A percentile compares a stretch with the other conserved stretches of the same genome.
Conservation (phyloP, 37 sponge, comb jelly and placozoan species). For the Cladorhizidae sp. region DNA sequence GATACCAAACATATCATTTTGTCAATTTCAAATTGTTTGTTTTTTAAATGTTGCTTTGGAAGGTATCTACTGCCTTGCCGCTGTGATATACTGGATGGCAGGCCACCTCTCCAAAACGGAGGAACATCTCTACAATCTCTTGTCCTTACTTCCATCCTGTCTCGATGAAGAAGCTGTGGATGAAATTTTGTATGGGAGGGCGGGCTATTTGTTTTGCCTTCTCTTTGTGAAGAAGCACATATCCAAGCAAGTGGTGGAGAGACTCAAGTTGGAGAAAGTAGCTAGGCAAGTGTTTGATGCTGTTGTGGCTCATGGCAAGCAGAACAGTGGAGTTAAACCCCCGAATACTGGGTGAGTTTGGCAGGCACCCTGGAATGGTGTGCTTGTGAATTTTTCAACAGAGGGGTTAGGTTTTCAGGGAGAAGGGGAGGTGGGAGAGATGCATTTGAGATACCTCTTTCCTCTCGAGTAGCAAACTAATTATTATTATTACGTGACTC, state of each 20-base stretch:
- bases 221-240: constrained; percentile 52
- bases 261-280: background rate
- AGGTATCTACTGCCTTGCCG: constrained; percentile 36
- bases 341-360: background rate
- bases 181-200: constrained; percentile 71
- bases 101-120: constrained; percentile 23
- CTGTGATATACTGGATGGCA: constrained; percentile 18
- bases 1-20: too few species aligned
- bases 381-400: too few species aligned
- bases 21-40: too few species aligned
- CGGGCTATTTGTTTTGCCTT: constrained; percentile 66
- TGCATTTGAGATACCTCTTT: too few species aligned
- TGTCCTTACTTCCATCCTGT: constrained; percentile 4
- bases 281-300: constrained; percentile 47
- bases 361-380: too few species aligned
- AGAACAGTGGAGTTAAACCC: constrained; percentile 8
- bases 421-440: too few species aligned
- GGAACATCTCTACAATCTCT: constrained; percentile 3
- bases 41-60: background rate
- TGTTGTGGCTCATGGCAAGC: constrained; percentile 25
- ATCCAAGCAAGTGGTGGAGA: constrained; percentile 7
- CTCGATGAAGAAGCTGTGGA: constrained; percentile 10
- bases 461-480: too few species aligned
- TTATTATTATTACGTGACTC: too few species aligned
- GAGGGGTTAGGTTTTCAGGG: too few species aligned